Evolutionary conservation across 2,113 vertebrate genomes (phyloP), one percentile per base, ranked within the genome.

Genomic region (Bos javanicus): DNA sequence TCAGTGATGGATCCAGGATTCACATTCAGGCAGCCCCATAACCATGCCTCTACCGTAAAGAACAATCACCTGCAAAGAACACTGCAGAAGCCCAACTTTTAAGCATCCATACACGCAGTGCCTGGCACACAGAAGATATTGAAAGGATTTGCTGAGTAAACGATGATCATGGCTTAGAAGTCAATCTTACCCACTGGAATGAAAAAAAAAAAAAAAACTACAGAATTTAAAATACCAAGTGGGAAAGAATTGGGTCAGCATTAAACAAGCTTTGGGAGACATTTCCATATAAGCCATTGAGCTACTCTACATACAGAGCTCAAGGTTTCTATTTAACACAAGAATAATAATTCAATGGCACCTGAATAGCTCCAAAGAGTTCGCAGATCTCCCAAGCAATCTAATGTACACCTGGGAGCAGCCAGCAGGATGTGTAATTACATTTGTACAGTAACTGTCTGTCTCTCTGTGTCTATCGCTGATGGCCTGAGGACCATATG

Each of bases 241-340:
- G 30, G 23, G 26, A 67, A 82, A 89, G 54, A 93, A 82, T 0
- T 67, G 36, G 50, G 46, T 78, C 87, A 92, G 5, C 16, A 80
- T 10, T 21, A 85, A 92, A 54, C 56, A 56, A 76, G 26, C 36
- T 67, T 82, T 64, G 2, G 83, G 57, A 87, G 33, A 86, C 6
- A 67, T 30, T 76, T 94, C 84, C 59, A 92, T 76, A 54, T 43
- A 88, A 19, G 71, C 26, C 11, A 91, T 19, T 15, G 21, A 39
- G 33, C 39, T 56, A 90, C 78, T 76, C 74, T 60, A 92, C n/a
- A 78, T 92, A 89, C 6, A 90, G 36, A 80, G n/a, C 13, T 80
- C 78, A 84, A 57, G 57, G 39, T 15, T 95, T 94, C 57, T 81
- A 39, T 25, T 80, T 82, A 91, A 50, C 59, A 88, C 39, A 89